A percentile compares a stretch with the other conserved stretches of the same genome.
phyloP scores from a whole-genome alignment of 1,140 invertebrate species.

The Tetramorium parvispinum region DNA sequence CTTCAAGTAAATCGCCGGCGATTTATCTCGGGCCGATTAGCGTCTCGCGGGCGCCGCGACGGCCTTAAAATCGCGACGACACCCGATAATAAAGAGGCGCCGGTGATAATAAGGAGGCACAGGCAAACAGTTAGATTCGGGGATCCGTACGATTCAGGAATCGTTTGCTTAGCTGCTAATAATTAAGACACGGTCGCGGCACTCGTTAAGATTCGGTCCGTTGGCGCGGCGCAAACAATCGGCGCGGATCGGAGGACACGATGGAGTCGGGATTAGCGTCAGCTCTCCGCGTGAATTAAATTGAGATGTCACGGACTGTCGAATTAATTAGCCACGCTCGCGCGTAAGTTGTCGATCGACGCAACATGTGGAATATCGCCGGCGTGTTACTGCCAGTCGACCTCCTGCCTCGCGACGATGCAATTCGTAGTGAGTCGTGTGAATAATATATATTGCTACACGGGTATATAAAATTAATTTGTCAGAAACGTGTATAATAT shows the following conservation, averaged over 20 bases:
- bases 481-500: not conserved
- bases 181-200: slow-evolving; percentile 27
- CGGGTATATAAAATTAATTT: not conserved
- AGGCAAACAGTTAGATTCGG: slow-evolving; percentile 48
- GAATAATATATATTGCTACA: not conserved
- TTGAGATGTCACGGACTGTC: slow-evolving; percentile 21
- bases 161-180: slow-evolving; percentile 40
- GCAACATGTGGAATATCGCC: not conserved
- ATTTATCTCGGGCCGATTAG: slow-evolving; percentile 12
- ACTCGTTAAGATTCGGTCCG: not conserved
- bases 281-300: not conserved
- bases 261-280: not conserved
- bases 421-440: not conserved
- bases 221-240: not conserved
- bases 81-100: not conserved
- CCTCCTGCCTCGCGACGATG: not conserved
- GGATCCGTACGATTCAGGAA: not conserved
- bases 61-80: slow-evolving; percentile 31
- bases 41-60: slow-evolving; percentile 37
- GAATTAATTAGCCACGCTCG: slow-evolving; percentile 49
- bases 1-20: not conserved
- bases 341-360: not conserved
- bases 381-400: not conserved
- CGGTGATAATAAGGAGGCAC: not conserved
- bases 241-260: not conserved